These are phyloP conservation scores for Limnodromus scolopaceus DNA, from an alignment of 2,797 vertebrate genomes.

Conservation along the genomic window DNA sequence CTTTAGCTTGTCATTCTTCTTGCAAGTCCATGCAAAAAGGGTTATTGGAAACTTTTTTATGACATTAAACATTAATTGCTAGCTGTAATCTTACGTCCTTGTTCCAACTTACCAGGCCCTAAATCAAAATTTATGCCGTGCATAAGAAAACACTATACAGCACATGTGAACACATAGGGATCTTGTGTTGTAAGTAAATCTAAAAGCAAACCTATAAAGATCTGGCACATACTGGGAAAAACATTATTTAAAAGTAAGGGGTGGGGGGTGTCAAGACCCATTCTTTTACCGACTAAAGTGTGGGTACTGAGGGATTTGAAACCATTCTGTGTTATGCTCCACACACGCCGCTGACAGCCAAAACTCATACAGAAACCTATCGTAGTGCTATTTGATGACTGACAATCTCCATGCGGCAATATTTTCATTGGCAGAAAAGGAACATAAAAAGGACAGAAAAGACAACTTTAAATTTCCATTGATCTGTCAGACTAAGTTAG, in stretches of 20 bases:
- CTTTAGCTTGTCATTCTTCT: slow-evolving; percentile 13
- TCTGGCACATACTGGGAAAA: not conserved
- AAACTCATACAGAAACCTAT: not conserved
- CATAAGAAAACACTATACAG: not conserved
- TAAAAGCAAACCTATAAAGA: not conserved
- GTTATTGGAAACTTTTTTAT: not conserved
- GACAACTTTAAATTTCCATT: slow-evolving; percentile 7
- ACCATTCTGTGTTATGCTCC: not conserved
- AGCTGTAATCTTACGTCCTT: not conserved
- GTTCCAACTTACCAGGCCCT: not conserved
- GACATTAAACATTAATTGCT: not conserved
- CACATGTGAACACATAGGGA: not conserved
- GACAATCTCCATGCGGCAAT: not conserved
- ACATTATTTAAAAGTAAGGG: not conserved
- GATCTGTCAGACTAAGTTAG: slow-evolving; percentile 40
- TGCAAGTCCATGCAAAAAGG: not conserved
- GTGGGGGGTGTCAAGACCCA: not conserved
- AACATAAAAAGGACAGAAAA: slow-evolving; percentile 21
- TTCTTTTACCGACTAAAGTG: not conserved
- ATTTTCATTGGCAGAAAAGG: slow-evolving; percentile 38
- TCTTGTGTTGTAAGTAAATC: not conserved
- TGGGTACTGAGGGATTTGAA: not conserved
- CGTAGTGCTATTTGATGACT: not conserved
- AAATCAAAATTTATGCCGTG: not conserved
- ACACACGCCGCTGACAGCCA: not conserved